Evolutionary conservation across 1,140 invertebrate species (phyloP).

Genomic region (Philaenus spumarius): DNA sequence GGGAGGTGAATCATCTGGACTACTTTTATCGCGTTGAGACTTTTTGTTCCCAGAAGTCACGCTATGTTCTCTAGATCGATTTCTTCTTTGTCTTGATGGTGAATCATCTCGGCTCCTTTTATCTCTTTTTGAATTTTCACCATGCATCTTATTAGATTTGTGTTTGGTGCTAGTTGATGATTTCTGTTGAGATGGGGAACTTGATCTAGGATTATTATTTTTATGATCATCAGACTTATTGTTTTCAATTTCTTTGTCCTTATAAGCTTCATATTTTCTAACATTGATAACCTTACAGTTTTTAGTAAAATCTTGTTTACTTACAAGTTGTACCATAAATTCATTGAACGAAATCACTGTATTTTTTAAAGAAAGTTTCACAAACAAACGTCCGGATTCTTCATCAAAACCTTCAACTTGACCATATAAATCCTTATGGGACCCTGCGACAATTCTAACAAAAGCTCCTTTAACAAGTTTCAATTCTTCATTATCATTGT

Average conservation of each 20-base stretch:
- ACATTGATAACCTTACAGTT: conserved; percentile 56
- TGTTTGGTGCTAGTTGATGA: no score
- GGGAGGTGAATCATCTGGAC: no score
- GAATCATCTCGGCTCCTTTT: no score
- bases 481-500: conserved; percentile 50
- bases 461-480: conserved; percentile 57
- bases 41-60: no score
- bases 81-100: no score
- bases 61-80: no score
- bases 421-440: conserved; percentile 70
- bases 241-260: conserved; percentile 16
- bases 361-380: conserved; percentile 67
- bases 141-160: no score
- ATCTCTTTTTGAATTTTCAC: no score
- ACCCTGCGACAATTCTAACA: conserved; percentile 64
- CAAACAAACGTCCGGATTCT: conserved; percentile 68
- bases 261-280: conserved; percentile 31
- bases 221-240: no score
- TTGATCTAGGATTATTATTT: no score
- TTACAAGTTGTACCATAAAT: conserved; percentile 65
- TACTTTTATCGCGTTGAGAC: no score
- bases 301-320: conserved; percentile 68
- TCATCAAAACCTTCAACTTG: conserved; percentile 80
- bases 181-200: no score
- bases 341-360: conserved; percentile 67